phyloP scores from a whole-genome alignment of 2,113 vertebrate species.

The Polyodon spathula region DNA sequence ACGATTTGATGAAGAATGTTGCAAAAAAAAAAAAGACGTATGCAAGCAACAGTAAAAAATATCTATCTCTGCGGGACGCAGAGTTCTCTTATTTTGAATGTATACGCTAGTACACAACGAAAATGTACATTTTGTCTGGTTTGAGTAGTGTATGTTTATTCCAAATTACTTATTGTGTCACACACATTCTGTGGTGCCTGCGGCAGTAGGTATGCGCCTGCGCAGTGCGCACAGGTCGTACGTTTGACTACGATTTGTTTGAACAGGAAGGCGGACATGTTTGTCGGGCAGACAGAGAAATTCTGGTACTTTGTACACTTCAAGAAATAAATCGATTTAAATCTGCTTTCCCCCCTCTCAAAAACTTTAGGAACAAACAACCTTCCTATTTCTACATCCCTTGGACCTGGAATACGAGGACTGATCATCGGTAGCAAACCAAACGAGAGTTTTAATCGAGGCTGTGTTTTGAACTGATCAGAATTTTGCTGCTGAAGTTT shows the following conservation, averaged over 20 bases:
- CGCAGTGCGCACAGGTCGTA: conserved; percentile 44
- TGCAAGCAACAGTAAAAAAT: too few species aligned
- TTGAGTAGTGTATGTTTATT: too few species aligned
- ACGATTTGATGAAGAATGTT: too few species aligned
- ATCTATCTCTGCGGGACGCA: too few species aligned
- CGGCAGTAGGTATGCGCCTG: conserved; percentile 39
- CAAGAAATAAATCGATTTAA: conserved; percentile 26
- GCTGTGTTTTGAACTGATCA: conserved; percentile 41
- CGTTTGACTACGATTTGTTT: conserved; percentile 56
- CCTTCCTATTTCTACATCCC: conserved; percentile 1
- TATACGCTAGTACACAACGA: too few species aligned
- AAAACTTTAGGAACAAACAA: background rate
- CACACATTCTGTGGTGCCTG: too few species aligned
- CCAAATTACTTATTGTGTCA: too few species aligned
- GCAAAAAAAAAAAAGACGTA: too few species aligned
- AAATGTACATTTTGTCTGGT: too few species aligned
- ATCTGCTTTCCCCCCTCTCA: conserved; percentile 8
- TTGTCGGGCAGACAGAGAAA: conserved; percentile 58
- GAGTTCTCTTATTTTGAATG: too few species aligned
- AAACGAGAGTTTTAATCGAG: conserved; percentile 28
- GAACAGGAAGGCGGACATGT: conserved; percentile 95
- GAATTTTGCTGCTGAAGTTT: conserved; percentile 57
- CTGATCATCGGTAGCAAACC: conserved; percentile 20
- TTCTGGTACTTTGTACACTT: conserved; percentile 47
- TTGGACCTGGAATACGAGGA: conserved; percentile 24